These are phyloP conservation scores for Sebastes steindachneri DNA, from an alignment of 2,797 vertebrate species.

Conservation along the genomic window DNA sequence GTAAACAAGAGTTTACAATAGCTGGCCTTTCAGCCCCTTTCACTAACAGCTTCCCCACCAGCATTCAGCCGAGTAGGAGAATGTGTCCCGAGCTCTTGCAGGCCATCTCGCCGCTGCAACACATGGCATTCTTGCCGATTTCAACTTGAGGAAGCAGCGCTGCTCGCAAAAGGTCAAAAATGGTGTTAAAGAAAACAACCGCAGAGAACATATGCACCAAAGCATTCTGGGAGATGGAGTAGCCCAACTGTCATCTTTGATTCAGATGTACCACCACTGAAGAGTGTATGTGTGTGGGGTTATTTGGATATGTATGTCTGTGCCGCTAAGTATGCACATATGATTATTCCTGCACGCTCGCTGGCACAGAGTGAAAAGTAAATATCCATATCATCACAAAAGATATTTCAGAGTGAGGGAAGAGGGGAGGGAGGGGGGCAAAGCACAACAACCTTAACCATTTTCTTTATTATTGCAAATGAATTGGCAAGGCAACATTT, in stretches of 20 bases:
- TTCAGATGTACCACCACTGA: conserved; percentile 64
- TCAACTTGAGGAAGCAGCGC: conserved; percentile 50
- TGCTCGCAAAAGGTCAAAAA: conserved; percentile 72
- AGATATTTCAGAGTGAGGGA: conserved; percentile 60
- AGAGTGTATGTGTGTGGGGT: conserved; percentile 43
- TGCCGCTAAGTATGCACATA: conserved; percentile 67
- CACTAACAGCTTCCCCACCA: conserved; percentile 55
- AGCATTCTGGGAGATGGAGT: conserved; percentile 73
- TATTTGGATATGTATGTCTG: conserved; percentile 69
- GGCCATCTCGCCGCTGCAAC: conserved; percentile 48
- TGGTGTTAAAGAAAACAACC: conserved; percentile 70
- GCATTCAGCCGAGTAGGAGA: conserved; percentile 54
- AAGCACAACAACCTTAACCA: conserved; percentile 70
- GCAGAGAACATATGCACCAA: conserved; percentile 61
- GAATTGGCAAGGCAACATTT: conserved; percentile 91
- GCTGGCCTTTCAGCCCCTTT: conserved; percentile 64
- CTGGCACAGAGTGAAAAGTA: conserved; percentile 63
- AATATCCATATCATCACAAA: conserved; percentile 74
- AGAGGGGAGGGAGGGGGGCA: conserved; percentile 17
- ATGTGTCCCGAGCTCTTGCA: conserved; percentile 57
- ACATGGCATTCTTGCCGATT: conserved; percentile 53
- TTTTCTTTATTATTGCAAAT: conserved; percentile 83
- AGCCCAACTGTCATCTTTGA: conserved; percentile 70
- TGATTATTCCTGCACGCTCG: conserved; percentile 63
- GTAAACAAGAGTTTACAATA: conserved; percentile 79